Base-by-base conservation (phyloP, 1,140 invertebrate genomes). In the Phymorhynchus buccinoides region DNA sequence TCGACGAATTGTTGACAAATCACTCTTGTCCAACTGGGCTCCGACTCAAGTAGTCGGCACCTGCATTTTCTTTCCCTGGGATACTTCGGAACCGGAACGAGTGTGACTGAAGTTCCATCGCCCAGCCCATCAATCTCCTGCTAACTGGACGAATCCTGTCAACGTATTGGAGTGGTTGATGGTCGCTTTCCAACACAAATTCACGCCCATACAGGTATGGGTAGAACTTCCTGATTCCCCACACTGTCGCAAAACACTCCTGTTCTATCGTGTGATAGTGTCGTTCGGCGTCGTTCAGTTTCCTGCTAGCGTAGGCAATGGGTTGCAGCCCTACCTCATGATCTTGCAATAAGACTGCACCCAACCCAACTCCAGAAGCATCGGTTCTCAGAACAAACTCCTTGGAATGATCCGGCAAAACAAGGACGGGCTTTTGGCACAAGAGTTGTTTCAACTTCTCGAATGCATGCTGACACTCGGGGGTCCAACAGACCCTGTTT, bases 151-250 rank as follows among this genome's bases (percentile, higher is more conserved):
- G 89, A 18, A 80, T 14, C 30, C 41, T 79, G 6, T 82, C 81
- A 14, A 87, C 81, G 85, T 84, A 86, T 1, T 93, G 77, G 27
- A 95, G 87, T 9, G 94, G 94, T 84, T 94, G 91, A 86, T 95
- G 93, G 86, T 95, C 94, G 0, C 94, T 94, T 30, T 89, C 85
- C 35, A 94, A 90, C n/a, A 86, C 82, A 85, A 95, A 95, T 32
- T 85, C 39, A 27, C 62, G 7, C 16, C 95, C 95, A 39, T 88
- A 87, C 37, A 80, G 42, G 86, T 94, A 95, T 12, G 86, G 84
- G 37, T 89, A 71, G 85, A 94, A 94, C 79, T 92, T 92, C 41
- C 91, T 84, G 9, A 94, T 85, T 1, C 90, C 90, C 87, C 88
- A 94, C 9, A 94, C 88, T 7, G 93, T 87, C 12, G 92, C 94